Conservation (phyloP, 2,888 invertebrate genomes). For the Ypsolopha sequella region DNA sequence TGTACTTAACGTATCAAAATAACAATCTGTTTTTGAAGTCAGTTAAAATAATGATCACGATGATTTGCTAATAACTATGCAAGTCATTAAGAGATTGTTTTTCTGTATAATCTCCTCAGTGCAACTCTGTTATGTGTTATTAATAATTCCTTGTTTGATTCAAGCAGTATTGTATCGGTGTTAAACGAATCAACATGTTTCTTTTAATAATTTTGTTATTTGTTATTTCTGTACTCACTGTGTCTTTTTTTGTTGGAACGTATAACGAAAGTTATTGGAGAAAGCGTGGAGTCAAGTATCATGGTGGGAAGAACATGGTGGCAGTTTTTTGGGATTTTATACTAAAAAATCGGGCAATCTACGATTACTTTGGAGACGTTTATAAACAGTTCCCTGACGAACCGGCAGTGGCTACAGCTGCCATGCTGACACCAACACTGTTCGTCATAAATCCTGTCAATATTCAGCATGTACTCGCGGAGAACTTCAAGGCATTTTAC, state of each 20-base stretch:
- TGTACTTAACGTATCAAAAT: no score
- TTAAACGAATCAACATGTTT: neutral
- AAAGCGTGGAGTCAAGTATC: constrained; percentile 1
- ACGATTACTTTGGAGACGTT: constrained; percentile 30
- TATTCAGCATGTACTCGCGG: constrained; percentile 31
- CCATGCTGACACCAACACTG: constrained; percentile 25
- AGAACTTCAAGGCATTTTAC: constrained; percentile 38
- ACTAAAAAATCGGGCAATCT: constrained; percentile 25
- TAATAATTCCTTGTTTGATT: no score
- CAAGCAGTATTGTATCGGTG: no score
- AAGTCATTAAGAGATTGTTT: no score
- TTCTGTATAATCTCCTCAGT: no score
- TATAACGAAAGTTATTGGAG: constrained; percentile 3
- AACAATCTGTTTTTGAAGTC: no score
- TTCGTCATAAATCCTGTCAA: constrained; percentile 33
- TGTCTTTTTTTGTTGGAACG: constrained; percentile 4
- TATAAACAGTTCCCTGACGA: constrained; percentile 27
- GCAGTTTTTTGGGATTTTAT: constrained; percentile 23
- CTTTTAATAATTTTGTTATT: neutral
- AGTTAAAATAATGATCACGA: no score
- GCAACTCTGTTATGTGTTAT: no score
- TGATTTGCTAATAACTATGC: no score
- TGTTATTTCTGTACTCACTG: neutral
- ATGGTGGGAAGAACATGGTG: neutral
- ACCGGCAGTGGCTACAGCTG: constrained; percentile 25